Conservation (phyloP, 2,113 vertebrate species). For the Morone saxatilis region DNA sequence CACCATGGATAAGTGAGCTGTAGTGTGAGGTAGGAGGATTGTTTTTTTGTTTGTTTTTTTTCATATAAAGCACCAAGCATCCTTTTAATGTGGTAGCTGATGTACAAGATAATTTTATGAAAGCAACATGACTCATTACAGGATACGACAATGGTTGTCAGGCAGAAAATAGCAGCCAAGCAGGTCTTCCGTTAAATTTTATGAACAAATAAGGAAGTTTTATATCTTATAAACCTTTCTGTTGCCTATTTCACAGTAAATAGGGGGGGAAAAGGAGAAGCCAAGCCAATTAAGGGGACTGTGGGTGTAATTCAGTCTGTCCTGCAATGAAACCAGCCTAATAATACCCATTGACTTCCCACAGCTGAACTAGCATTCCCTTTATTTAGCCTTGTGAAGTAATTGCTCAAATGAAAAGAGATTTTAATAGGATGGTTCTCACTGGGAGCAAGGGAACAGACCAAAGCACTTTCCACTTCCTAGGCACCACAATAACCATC, state of each 20-base stretch:
- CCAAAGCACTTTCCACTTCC: constrained; percentile 52
- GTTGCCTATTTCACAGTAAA: constrained; percentile 21
- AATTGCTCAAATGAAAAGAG: constrained; percentile 76
- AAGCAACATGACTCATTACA: constrained; percentile 4
- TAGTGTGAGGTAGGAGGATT: background rate
- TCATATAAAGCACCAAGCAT: background rate
- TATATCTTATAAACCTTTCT: background rate
- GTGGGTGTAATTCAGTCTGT: constrained; percentile 66
- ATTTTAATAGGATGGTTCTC: constrained; percentile 72
- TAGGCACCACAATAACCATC: constrained; percentile 25
- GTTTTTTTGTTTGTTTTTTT: background rate
- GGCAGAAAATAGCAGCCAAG: constrained; percentile 1
- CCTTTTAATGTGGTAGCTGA: background rate
- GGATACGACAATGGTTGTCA: background rate
- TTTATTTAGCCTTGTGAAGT: constrained; percentile 74
- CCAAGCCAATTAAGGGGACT: constrained; percentile 69
- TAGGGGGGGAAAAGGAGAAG: constrained; percentile 56
- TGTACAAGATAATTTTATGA: background rate
- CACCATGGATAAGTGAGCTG: background rate
- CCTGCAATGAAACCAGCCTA: constrained; percentile 66
- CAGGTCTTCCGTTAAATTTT: constrained; percentile 11
- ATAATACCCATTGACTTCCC: constrained; percentile 67
- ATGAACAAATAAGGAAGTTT: constrained; percentile 13
- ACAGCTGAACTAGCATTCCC: constrained; percentile 63
- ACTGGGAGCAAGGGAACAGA: constrained; percentile 58